phyloP scores from a whole-genome alignment of 1,140 invertebrate genomes.

The Ceratitis capitata region DNA sequence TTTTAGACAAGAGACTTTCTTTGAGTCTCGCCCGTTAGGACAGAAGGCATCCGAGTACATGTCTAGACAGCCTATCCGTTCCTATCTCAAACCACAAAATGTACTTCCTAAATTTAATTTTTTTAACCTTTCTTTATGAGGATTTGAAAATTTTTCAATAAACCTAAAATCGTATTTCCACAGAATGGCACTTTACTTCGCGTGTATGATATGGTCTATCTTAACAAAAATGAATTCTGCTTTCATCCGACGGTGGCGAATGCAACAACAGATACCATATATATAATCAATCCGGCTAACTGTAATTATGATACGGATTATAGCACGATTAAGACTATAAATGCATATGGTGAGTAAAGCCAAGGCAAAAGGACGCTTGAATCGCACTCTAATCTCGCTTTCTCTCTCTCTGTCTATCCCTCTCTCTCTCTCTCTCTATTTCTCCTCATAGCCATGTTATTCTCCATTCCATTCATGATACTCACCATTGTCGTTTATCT shows the following conservation, averaged over 20 bases:
- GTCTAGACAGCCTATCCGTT: too few species aligned
- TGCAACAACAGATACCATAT: constrained; percentile 53
- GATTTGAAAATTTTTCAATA: too few species aligned
- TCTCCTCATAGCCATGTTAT: constrained; percentile 69
- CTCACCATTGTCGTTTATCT: constrained; percentile 78
- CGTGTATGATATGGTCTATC: constrained; percentile 46
- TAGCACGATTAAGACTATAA: constrained; percentile 56
- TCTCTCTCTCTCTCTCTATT: not conserved
- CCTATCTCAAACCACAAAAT: too few species aligned
- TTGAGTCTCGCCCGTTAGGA: not conserved
- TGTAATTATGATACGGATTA: constrained; percentile 49
- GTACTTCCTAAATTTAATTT: not conserved
- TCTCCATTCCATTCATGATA: constrained; percentile 77
- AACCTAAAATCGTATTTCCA: too few species aligned
- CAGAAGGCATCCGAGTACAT: not conserved
- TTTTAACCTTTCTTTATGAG: not conserved
- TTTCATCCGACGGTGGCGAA: constrained; percentile 47
- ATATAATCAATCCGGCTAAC: constrained; percentile 56
- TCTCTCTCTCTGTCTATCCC: not conserved
- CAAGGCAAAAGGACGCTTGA: not conserved
- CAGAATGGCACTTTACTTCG: constrained; percentile 56
- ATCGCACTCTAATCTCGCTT: not conserved
- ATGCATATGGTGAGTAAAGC: constrained; percentile 52
- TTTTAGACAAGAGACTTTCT: too few species aligned
- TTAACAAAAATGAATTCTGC: constrained; percentile 58